These are phyloP conservation scores for Crenichthys baileyi DNA, from an alignment of 2,797 vertebrate species.

Conservation along the genomic window DNA sequence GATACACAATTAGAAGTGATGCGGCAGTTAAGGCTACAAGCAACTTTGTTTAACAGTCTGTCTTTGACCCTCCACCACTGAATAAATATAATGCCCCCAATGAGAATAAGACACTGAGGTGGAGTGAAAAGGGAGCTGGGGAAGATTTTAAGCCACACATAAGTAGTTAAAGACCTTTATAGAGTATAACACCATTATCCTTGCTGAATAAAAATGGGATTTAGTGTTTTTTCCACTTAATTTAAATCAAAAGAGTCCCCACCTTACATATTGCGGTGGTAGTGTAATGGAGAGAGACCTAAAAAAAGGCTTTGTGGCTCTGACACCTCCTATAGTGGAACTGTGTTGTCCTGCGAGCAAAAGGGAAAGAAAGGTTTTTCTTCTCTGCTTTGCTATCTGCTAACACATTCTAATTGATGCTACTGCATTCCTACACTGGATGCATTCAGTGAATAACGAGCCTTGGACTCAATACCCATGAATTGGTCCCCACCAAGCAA, in stretches of 20 bases:
- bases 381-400: slow-evolving; percentile 94
- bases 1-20: slow-evolving; percentile 87
- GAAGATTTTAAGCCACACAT: slow-evolving; percentile 88
- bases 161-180: slow-evolving; percentile 90
- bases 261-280: slow-evolving; percentile 99
- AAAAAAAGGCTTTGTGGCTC: slow-evolving; percentile 95
- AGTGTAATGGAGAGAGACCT: slow-evolving; percentile 93
- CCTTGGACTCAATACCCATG: slow-evolving; percentile 91
- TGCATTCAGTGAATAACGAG: slow-evolving; percentile 99
- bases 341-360: slow-evolving; percentile 89
- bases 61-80: slow-evolving; percentile 83
- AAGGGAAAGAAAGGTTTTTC: slow-evolving; percentile 92
- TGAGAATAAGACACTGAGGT: slow-evolving; percentile 79
- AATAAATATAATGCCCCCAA: slow-evolving; percentile 85
- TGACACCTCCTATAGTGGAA: slow-evolving; percentile 96
- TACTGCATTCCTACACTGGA: slow-evolving; percentile 94
- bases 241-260: slow-evolving; percentile 99
- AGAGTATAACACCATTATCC: slow-evolving; percentile 90
- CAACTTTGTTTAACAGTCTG: slow-evolving; percentile 85
- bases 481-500: slow-evolving; percentile 96
- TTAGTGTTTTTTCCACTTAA: slow-evolving; percentile 99
- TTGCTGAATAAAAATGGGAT: slow-evolving; percentile 97
- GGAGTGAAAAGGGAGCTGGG: slow-evolving; percentile 77
- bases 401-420: slow-evolving; percentile 99
- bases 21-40: slow-evolving; percentile 87